These are phyloP conservation scores for Iphiclides podalirius DNA, from an alignment of 2,888 invertebrate species.

Conservation along the genomic window DNA sequence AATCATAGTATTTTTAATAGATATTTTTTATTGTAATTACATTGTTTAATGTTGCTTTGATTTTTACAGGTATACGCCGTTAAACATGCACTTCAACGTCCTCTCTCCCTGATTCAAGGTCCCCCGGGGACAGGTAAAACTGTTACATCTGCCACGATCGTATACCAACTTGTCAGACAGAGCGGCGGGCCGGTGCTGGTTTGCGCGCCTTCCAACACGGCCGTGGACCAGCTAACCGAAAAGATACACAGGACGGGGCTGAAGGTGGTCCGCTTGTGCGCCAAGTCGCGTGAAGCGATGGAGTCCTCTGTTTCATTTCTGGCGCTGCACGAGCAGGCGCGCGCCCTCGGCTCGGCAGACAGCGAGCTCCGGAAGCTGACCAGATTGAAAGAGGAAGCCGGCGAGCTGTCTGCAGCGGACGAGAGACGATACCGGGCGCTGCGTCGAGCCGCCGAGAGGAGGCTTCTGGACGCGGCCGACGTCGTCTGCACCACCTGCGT, in stretches of 20 bases:
- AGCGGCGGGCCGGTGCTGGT: constrained; percentile 97
- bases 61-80: constrained; percentile 94
- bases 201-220: constrained; percentile 99
- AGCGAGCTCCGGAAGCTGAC: constrained; percentile 95
- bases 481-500: constrained; percentile 99
- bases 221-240: constrained; percentile 99
- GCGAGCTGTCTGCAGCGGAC: constrained; percentile 96
- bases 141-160: constrained; percentile 99
- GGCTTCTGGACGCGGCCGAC: constrained; percentile 96
- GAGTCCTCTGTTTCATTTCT: constrained; percentile 98
- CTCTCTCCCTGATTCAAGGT: constrained; percentile 97
- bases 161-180: constrained; percentile 97
- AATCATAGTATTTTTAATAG: too few relatives aligned
- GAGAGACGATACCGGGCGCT: constrained; percentile 95
- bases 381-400: constrained; percentile 98
- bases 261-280: constrained; percentile 95
- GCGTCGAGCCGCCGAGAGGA: constrained; percentile 94
- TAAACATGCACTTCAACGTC: constrained; percentile 97
- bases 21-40: too few relatives aligned
- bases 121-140: constrained; percentile 99
- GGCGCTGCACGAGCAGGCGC: constrained; percentile 97
- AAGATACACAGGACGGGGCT: constrained; percentile 98
- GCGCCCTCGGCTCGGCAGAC: constrained; percentile 94
- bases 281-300: constrained; percentile 98
- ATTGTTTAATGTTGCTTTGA: too few relatives aligned